phyloP scores from a whole-genome alignment of 2,797 vertebrate genomes.

The Gymnothorax reevesii region DNA sequence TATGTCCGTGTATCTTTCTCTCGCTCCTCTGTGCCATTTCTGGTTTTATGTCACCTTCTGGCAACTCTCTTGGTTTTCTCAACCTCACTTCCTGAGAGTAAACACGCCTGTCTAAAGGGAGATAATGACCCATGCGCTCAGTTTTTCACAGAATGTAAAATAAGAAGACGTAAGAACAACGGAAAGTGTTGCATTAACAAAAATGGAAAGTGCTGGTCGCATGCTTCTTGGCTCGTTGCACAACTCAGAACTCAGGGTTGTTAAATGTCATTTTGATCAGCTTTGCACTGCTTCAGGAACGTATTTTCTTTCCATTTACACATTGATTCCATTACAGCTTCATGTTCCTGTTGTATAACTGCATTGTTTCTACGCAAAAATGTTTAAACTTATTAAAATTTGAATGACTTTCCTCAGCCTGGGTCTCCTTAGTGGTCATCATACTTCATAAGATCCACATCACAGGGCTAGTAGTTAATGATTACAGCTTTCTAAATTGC shows the following conservation, averaged over 20 bases:
- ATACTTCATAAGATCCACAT: background rate
- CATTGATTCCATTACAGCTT: background rate
- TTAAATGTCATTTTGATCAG: background rate
- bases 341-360: background rate
- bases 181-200: slow-evolving; percentile 20
- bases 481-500: slow-evolving; percentile 32
- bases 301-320: background rate
- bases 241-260: slow-evolving; percentile 4
- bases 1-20: background rate
- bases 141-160: background rate
- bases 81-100: background rate
- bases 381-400: background rate
- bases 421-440: background rate
- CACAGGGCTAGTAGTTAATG: slow-evolving; percentile 21
- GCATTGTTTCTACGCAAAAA: background rate
- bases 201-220: slow-evolving; percentile 14
- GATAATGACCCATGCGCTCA: background rate
- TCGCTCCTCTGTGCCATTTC: background rate
- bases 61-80: background rate
- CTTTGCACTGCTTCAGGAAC: background rate
- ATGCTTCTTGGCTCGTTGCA: background rate
- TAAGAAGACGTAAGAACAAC: background rate
- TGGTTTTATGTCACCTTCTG: background rate
- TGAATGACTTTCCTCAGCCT: background rate
- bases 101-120: background rate